Conservation (phyloP, 1,140 invertebrate genomes). For the Heliothis virescens region DNA sequence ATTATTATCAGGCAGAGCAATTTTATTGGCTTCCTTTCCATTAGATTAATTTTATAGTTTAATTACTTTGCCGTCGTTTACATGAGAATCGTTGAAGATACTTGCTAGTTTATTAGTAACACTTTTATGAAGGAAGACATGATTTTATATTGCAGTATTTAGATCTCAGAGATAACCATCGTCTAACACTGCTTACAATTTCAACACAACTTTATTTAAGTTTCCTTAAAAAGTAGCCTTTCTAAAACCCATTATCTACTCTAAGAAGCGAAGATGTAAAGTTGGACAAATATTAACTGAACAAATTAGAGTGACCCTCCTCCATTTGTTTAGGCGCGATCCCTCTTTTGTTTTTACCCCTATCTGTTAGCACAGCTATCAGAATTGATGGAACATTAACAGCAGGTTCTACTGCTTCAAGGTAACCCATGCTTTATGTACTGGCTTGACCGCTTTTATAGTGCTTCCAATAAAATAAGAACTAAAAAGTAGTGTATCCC, state of each 20-base stretch:
- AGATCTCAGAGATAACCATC: background rate
- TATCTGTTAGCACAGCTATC: conserved; percentile 20
- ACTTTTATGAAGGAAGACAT: conserved; percentile 3
- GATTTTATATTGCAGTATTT: background rate
- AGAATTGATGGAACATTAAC: conserved; percentile 30
- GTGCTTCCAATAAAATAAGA: conserved; percentile 13
- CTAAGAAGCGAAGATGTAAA: conserved; percentile 36
- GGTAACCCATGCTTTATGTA: conserved; percentile 8
- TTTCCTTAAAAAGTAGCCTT: conserved; percentile 7
- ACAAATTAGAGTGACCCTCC: conserved; percentile 46
- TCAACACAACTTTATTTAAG: background rate
- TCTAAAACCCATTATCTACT: conserved; percentile 47
- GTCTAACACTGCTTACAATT: background rate
- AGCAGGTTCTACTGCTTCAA: background rate
- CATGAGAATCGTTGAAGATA: conserved; percentile 4
- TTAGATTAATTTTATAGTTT: conserved; percentile 36
- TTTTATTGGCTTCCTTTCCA: conserved; percentile 38
- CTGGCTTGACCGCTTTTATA: conserved; percentile 15
- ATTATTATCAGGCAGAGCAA: conserved; percentile 10
- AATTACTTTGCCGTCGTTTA: conserved; percentile 5
- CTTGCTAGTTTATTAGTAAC: background rate
- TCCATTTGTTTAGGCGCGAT: conserved; percentile 43
- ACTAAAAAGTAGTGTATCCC: conserved; percentile 4
- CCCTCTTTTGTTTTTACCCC: conserved; percentile 37
- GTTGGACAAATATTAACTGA: conserved; percentile 43